These are phyloP conservation scores for Octomys mimax DNA, from an alignment of 2,797 vertebrate genomes.

Conservation along the genomic window DNA sequence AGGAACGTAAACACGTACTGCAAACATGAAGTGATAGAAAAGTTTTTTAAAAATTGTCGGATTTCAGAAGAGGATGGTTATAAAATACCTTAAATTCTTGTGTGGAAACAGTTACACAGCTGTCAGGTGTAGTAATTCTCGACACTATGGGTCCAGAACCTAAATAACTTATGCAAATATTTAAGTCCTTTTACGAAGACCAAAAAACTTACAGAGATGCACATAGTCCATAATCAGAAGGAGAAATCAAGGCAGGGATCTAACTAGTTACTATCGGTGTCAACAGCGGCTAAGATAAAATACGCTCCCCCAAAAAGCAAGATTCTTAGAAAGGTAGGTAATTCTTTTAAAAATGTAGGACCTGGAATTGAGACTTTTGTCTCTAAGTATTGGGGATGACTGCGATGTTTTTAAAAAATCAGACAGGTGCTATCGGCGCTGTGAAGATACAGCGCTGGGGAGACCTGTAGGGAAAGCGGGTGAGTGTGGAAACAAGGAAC, in stretches of 20 bases:
- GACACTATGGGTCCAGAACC: not conserved
- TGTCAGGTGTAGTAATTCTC: constrained; percentile 21
- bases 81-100: constrained; percentile 29
- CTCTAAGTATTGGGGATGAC: not conserved
- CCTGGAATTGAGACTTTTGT: constrained; percentile 34
- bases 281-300: not conserved
- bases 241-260: constrained; percentile 8
- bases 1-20: not conserved
- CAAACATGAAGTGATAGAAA: not conserved
- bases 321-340: not conserved
- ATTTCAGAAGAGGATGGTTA: not conserved
- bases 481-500: constrained; percentile 19
- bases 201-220: not conserved
- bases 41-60: not conserved
- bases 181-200: constrained; percentile 10
- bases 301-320: constrained; percentile 9
- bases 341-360: not conserved
- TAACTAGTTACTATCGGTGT: not conserved
- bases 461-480: not conserved
- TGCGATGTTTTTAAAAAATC: not conserved
- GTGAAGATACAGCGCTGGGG: not conserved
- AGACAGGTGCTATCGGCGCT: not conserved
- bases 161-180: constrained; percentile 19
- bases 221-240: constrained; percentile 16
- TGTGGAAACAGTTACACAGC: not conserved